Percentiles rank a stretch among this genome's conserved stretches.
Evolutionary conservation across 2,888 invertebrate genomes (phyloP).

Genomic region (Dioctria linearis): DNA sequence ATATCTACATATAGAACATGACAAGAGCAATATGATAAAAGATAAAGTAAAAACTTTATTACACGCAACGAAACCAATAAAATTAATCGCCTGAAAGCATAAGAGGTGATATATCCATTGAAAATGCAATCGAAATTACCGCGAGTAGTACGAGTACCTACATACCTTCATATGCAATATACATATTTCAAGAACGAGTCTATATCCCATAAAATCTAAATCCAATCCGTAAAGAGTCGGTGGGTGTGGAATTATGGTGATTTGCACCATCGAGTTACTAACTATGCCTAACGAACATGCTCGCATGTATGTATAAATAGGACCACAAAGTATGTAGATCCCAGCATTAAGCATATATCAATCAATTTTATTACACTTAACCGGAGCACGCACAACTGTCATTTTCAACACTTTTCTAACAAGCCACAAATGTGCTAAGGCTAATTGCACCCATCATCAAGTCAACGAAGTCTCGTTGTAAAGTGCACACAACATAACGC

Average conservation of each 20-base stretch:
- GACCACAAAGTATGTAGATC: not conserved
- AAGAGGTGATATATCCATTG: constrained; percentile 25
- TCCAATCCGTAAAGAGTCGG: not conserved
- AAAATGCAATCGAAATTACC: constrained; percentile 10
- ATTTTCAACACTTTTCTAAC: constrained; percentile 50
- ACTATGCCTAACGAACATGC: too few species aligned
- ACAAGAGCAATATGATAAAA: too few species aligned
- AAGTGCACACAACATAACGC: not conserved
- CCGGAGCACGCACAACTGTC: constrained; percentile 32
- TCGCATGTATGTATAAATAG: constrained; percentile 27
- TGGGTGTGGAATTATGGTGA: constrained; percentile 21
- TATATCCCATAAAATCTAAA: not conserved
- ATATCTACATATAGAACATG: too few species aligned
- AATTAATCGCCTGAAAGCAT: constrained; percentile 17
- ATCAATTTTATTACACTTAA: constrained; percentile 44
- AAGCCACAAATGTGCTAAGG: constrained; percentile 45
- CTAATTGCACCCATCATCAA: constrained; percentile 51
- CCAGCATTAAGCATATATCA: constrained; percentile 30
- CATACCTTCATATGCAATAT: too few species aligned
- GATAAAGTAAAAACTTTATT: not conserved
- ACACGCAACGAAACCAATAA: constrained; percentile 23
- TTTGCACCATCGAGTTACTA: not conserved
- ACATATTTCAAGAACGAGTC: too few species aligned
- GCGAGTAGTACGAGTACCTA: too few species aligned
- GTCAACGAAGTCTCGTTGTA: not conserved